Conservation (phyloP, 2,888 invertebrate species). For the Theristus sp. region DNA sequence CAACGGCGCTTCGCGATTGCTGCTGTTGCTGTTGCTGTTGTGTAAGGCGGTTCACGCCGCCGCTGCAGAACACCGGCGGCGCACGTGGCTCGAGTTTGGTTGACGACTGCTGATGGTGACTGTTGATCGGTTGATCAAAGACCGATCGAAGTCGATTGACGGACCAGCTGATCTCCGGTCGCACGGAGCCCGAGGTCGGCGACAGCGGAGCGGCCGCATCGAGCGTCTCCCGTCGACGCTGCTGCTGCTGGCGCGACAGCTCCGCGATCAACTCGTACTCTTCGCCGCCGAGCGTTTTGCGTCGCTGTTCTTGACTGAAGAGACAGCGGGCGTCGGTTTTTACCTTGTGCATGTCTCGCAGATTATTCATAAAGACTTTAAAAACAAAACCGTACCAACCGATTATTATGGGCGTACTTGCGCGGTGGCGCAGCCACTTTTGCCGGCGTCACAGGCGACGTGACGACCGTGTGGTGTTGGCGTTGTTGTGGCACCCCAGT, state of each 20-base stretch:
- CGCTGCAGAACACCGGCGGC: no score
- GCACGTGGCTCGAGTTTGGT: no score
- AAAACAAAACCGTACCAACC: no score
- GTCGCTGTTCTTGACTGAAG: no score
- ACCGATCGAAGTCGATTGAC: neutral
- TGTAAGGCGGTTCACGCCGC: no score
- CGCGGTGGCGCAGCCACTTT: neutral
- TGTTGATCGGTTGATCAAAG: neutral
- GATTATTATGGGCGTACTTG: no score
- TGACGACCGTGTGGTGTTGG: neutral
- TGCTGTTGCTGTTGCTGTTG: neutral
- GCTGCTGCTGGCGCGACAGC: neutral
- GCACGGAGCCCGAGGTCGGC: no score
- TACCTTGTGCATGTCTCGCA: no score
- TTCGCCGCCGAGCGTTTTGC: neutral
- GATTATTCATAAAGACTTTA: no score
- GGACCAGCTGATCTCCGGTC: neutral
- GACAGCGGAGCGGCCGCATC: neutral
- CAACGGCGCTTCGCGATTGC: neutral
- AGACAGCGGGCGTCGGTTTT: no score
- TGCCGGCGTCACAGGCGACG: neutral
- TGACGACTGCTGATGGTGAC: neutral
- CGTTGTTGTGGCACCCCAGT: neutral
- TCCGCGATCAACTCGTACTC: neutral
- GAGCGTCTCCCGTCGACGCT: neutral